Evolutionary conservation across 92 coral and sea anemone species (phyloP).

Genomic region (Parazoanthus swiftii): DNA sequence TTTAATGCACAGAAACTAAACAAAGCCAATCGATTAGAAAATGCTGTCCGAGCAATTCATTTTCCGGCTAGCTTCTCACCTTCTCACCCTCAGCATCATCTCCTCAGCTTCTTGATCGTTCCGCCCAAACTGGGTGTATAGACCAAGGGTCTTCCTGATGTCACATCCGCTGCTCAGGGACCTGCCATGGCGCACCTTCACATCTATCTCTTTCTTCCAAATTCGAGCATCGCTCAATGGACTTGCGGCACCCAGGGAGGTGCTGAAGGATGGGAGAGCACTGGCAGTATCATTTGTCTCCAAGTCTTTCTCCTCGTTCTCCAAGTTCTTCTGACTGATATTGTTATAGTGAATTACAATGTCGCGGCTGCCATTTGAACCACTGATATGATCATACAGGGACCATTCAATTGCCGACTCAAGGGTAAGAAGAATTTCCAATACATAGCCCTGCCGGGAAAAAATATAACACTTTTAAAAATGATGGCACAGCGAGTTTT

Average conservation of each 20-base stretch:
- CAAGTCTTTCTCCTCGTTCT: slow-evolving; percentile 56
- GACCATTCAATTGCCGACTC: slow-evolving; percentile 92
- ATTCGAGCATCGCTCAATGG: slow-evolving; percentile 55
- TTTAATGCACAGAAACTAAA: no score
- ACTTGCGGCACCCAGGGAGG: slow-evolving; percentile 54
- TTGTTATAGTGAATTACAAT: slow-evolving; percentile 47
- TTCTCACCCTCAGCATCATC: slow-evolving; percentile 69
- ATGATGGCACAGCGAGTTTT: background rate
- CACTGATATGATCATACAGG: slow-evolving; percentile 61
- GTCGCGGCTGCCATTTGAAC: slow-evolving; percentile 60
- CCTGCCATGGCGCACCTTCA: slow-evolving; percentile 68
- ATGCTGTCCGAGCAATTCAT: background rate
- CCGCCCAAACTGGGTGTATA: slow-evolving; percentile 69
- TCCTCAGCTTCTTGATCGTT: slow-evolving; percentile 69
- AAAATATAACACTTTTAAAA: background rate
- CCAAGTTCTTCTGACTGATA: slow-evolving; percentile 42
- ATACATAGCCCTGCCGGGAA: slow-evolving; percentile 83
- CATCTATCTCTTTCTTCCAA: slow-evolving; percentile 32
- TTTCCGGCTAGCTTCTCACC: slow-evolving; percentile 45
- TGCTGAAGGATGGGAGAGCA: slow-evolving; percentile 61
- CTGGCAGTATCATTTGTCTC: slow-evolving; percentile 68
- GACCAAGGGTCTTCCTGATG: slow-evolving; percentile 63
- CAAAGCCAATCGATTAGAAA: background rate
- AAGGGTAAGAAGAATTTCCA: slow-evolving; percentile 91
- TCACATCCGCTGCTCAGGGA: slow-evolving; percentile 97